Conservation (phyloP, 2,888 invertebrate species). For the Agriopis leucophaearia region DNA sequence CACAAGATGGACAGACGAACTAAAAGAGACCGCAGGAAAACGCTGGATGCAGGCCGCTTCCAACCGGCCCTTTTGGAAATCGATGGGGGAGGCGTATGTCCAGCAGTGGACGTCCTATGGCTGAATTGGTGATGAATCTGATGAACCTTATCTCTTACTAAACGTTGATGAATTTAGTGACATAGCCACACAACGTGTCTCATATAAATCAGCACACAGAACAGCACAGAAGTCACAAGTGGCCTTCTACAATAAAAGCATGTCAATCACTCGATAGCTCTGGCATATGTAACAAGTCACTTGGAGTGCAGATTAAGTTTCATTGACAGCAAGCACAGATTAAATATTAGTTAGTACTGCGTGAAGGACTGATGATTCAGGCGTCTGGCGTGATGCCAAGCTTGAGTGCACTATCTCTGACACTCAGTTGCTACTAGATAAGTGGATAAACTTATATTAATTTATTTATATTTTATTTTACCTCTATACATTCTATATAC, state of each 20-base stretch:
- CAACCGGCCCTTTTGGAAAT: too few relatives aligned
- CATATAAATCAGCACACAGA: conserved; percentile 1
- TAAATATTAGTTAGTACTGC: not conserved
- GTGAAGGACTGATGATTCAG: conserved; percentile 61
- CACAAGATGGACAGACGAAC: too few relatives aligned
- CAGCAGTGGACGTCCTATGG: too few relatives aligned
- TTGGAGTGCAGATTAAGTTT: conserved; percentile 65
- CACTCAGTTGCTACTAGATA: conserved; percentile 2
- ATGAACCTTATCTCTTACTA: too few relatives aligned
- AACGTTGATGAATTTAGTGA: too few relatives aligned
- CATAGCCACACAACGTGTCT: not conserved
- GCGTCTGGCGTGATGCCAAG: conserved; percentile 61
- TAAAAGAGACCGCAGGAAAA: too few relatives aligned
- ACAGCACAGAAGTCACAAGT: conserved; percentile 1
- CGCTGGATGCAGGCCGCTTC: too few relatives aligned
- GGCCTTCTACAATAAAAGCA: conserved; percentile 28
- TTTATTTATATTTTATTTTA: too few relatives aligned
- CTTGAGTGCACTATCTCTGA: conserved; percentile 44
- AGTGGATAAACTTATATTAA: too few relatives aligned
- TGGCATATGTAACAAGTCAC: conserved; percentile 64
- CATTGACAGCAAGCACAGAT: conserved; percentile 60
- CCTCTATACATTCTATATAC: too few relatives aligned
- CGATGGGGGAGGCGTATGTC: too few relatives aligned
- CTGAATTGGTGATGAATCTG: too few relatives aligned
- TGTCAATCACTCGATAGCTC: conserved; percentile 38